Percentiles rank a stretch among this genome's conserved stretches.
These are phyloP conservation scores for Pediacus dermestoides DNA, from an alignment of 2,888 invertebrate genomes.

Conservation along the genomic window DNA sequence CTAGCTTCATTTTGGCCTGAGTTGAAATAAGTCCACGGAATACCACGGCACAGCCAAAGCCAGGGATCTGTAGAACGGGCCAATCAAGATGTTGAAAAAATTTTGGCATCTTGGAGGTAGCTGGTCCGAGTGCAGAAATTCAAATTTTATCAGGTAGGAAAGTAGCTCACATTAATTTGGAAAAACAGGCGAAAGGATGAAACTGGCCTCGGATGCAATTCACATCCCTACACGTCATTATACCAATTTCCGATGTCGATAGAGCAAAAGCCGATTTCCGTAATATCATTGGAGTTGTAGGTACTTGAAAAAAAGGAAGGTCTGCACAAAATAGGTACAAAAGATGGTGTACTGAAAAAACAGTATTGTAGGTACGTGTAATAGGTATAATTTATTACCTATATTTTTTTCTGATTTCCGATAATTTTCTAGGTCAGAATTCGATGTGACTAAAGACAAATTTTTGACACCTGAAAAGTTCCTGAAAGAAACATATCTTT, in stretches of 20 bases:
- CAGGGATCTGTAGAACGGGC: slow-evolving; percentile 41
- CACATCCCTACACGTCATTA: slow-evolving; percentile 22
- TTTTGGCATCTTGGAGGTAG: slow-evolving; percentile 40
- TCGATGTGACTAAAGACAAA: too few species aligned
- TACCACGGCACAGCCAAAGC: slow-evolving; percentile 38
- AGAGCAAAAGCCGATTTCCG: slow-evolving; percentile 24
- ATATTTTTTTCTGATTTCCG: too few species aligned
- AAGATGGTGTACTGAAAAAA: too few species aligned
- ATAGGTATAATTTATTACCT: too few species aligned
- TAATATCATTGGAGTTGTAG: slow-evolving; percentile 28
- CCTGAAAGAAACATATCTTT: too few species aligned
- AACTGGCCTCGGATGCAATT: slow-evolving; percentile 17
- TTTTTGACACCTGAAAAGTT: too few species aligned
- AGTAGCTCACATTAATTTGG: slow-evolving; percentile 13
- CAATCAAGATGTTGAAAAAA: slow-evolving; percentile 43
- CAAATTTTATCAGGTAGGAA: slow-evolving; percentile 14
- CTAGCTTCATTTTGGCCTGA: too few species aligned
- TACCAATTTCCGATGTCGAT: slow-evolving; percentile 28
- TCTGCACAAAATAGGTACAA: slow-evolving; percentile 25
- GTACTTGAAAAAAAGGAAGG: slow-evolving; percentile 23
- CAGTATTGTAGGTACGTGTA: too few species aligned
- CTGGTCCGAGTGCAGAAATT: slow-evolving; percentile 1
- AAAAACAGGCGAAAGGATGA: slow-evolving; percentile 23
- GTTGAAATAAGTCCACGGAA: too few species aligned
- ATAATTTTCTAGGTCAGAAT: too few species aligned